Evolutionary conservation across 2,888 invertebrate genomes (phyloP), one percentile per base, ranked within the genome.

Genomic region (Cryptocephalus moraei): DNA sequence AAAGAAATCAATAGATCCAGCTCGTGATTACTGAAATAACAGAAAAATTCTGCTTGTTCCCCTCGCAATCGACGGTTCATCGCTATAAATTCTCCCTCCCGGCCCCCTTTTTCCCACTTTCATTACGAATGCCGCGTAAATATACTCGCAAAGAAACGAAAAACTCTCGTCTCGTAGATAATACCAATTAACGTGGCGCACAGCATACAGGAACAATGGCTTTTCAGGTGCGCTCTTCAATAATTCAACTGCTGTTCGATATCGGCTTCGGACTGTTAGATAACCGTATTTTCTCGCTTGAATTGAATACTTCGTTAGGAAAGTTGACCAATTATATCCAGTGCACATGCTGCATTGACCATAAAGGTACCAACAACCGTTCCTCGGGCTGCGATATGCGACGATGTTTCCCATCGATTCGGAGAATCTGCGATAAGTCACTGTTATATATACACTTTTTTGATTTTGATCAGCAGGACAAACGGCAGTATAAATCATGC

Each of bases 321-420:
- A 32, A 45, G 41, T 32, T 36, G 45, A 45, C 45, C 48, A 39
- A 49, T 45, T 45, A 49, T 42, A 45, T 43, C 45, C 39, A 43
- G 39, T 49, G 41, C 36, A 45, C 32, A 39, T 22, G 22, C 22
- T 22, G 22, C 22, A 22, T 34, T 31, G 42, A 43, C 48, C 45
- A 49, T 49, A 49, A 49, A 45, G 36, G 48, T 49, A 22, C 22
- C 22, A 22, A 22, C 22, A 22, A 22, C 22, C 22, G 22, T 22
- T 22, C 22, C 22, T 22, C 22, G 22, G 22, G 22, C 22, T 22
- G 6, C 22, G 22, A 22, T 22, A 22, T 22, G 22, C 22, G 22
- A 22, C 22, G 22, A n/a, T n/a, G n/a, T n/a, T 22, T 22, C 22
- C 22, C 22, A 22, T 22, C 22, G 22, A 22, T 22, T 22, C 22